A percentile compares a stretch with the other conserved stretches of the same genome.
Conservation (phyloP, 2,797 vertebrate species). For the Tapera naevia region DNA sequence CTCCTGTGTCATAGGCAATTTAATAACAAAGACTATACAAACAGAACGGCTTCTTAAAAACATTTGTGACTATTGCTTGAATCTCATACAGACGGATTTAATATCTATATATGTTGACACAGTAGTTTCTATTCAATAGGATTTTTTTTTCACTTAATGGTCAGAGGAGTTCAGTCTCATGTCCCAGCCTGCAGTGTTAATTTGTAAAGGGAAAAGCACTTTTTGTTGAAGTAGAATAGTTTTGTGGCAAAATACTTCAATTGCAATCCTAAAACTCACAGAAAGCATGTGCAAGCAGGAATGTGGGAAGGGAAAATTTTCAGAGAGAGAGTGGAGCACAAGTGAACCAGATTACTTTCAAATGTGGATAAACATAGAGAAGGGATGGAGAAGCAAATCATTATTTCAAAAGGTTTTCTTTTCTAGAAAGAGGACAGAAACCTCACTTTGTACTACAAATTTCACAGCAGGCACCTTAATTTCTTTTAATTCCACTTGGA, state of each 20-base stretch:
- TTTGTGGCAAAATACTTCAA: conserved; percentile 28
- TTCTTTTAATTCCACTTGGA: conserved; percentile 1
- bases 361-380: neutral
- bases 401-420: neutral
- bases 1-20: neutral
- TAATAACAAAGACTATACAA: conserved; percentile 23
- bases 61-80: conserved; percentile 10
- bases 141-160: neutral
- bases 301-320: neutral
- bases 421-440: neutral
- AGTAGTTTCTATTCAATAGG: neutral
- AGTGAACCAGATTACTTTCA: neutral
- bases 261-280: neutral
- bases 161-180: neutral
- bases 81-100: neutral
- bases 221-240: conserved; percentile 9
- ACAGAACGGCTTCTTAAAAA: conserved; percentile 33
- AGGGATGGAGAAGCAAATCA: neutral
- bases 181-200: neutral
- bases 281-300: neutral
- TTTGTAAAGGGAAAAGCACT: conserved; percentile 31
- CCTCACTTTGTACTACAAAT: neutral
- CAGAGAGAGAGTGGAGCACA: neutral
- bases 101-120: conserved; percentile 38
- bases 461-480: neutral